Evolutionary conservation across 1,140 invertebrate species (phyloP).

Genomic region (Plutomurus gul): DNA sequence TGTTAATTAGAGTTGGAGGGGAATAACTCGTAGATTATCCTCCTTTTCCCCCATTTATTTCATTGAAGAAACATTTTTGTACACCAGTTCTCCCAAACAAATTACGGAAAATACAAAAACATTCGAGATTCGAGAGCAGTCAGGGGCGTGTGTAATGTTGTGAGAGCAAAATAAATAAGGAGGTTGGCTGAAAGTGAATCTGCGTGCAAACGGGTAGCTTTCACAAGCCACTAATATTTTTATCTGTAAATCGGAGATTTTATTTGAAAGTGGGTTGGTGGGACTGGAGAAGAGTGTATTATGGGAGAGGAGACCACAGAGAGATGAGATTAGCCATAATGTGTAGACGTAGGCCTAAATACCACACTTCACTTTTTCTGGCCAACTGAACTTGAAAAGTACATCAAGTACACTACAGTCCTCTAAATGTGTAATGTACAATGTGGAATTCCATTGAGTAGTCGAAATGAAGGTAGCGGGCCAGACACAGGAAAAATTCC

Average conservation of each 20-base stretch:
- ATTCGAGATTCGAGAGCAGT: too few species aligned
- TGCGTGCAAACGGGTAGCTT: neutral
- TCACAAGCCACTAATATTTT: neutral
- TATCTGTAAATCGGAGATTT: neutral
- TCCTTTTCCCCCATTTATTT: neutral
- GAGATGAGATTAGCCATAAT: neutral
- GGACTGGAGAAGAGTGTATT: neutral
- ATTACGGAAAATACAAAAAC: too few species aligned
- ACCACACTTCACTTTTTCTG: neutral
- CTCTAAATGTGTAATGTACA: neutral
- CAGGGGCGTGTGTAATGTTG: neutral
- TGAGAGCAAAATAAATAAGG: neutral
- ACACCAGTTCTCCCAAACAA: too few species aligned
- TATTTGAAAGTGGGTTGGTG: neutral
- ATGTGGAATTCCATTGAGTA: neutral
- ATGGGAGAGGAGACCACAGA: neutral
- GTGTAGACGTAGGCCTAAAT: neutral
- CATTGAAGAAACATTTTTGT: neutral
- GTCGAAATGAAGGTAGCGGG: neutral
- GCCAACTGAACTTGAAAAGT: neutral
- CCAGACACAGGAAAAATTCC: too few species aligned
- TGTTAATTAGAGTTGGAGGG: conserved; percentile 16
- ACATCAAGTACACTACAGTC: neutral
- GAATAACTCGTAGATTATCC: neutral
- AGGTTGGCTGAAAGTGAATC: neutral